Percentiles rank a stretch among this genome's conserved stretches.
Conservation (phyloP, 2,113 vertebrate genomes). For the Chloebia gouldiae region DNA sequence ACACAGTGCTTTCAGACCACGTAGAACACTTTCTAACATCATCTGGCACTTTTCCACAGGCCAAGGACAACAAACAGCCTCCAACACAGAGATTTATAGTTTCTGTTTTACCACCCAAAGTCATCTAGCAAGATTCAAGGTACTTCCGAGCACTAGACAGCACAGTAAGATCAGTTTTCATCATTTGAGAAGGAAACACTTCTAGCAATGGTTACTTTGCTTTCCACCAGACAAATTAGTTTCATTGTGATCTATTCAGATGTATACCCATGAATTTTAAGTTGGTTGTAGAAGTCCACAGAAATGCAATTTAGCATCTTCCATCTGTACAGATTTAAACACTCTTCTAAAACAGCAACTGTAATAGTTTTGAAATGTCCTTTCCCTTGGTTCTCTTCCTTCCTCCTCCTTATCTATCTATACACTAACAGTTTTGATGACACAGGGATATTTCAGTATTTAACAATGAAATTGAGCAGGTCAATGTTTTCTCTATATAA, state of each 20-base stretch:
- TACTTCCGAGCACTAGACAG: not conserved
- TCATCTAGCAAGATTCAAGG: not conserved
- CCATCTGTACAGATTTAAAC: not conserved
- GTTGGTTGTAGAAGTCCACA: not conserved
- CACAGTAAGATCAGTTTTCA: not conserved
- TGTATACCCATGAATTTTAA: not conserved
- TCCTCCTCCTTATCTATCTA: not conserved
- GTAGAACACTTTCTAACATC: fast-evolving
- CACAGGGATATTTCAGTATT: not conserved
- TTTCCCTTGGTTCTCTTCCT: not conserved
- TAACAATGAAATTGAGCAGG: not conserved
- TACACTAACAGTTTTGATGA: not conserved
- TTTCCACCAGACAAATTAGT: not conserved
- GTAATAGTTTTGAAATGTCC: not conserved
- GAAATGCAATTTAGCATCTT: not conserved
- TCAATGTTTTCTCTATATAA: not conserved
- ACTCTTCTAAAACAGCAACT: not conserved
- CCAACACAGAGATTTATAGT: not conserved
- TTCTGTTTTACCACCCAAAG: not conserved
- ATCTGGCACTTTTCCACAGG: not conserved
- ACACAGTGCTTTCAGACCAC: not conserved
- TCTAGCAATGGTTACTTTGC: not conserved
- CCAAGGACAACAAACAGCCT: not conserved
- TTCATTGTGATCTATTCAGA: not conserved
- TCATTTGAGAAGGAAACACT: not conserved